Conservation (phyloP, 2,113 vertebrate species). For the Zosterops pallidus region DNA sequence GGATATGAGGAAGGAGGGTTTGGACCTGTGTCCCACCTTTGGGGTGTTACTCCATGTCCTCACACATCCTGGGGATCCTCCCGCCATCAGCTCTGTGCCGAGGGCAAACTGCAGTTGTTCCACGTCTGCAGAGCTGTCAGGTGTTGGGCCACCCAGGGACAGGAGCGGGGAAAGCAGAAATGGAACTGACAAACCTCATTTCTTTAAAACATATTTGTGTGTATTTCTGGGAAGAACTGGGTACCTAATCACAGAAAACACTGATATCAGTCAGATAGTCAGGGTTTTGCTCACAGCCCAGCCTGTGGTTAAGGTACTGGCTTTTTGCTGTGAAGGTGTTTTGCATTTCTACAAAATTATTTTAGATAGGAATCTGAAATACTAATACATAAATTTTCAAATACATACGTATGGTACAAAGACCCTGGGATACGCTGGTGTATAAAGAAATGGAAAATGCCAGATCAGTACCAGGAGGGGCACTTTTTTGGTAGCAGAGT, state of each 20-base stretch:
- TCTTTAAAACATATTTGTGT: neutral
- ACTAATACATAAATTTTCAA: neutral
- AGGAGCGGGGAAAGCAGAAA: accelerated
- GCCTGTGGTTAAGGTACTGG: neutral
- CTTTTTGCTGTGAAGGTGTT: neutral
- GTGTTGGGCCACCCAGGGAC: neutral
- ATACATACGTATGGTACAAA: neutral
- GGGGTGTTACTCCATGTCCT: neutral
- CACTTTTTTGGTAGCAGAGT: neutral
- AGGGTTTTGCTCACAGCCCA: neutral
- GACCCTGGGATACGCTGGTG: neutral
- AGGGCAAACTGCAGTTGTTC: neutral
- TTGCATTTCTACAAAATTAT: neutral
- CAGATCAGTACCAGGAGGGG: neutral
- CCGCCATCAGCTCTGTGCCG: neutral
- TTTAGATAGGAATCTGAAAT: neutral
- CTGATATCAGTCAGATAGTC: neutral
- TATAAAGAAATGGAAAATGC: neutral
- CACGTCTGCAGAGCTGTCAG: neutral
- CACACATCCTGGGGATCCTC: neutral
- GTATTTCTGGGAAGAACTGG: neutral
- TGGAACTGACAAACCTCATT: neutral
- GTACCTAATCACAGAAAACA: neutral
- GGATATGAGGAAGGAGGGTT: neutral
- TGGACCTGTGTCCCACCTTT: neutral